Evolutionary conservation across 2,797 vertebrate genomes (phyloP).

Genomic region (Vespertilio murinus): DNA sequence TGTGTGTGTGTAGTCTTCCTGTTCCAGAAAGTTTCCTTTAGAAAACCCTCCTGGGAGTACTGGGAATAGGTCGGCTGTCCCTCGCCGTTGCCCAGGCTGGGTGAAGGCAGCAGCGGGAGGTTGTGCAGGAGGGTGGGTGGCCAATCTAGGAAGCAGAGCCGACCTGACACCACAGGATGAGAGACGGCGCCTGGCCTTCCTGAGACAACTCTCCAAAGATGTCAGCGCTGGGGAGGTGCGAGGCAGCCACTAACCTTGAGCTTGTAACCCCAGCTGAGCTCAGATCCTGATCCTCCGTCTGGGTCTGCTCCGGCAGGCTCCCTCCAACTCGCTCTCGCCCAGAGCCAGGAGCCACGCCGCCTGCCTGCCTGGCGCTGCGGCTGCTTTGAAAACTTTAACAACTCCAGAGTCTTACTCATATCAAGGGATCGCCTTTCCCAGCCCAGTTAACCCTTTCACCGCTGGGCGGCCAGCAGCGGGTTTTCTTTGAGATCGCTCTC

Average conservation of each 20-base stretch:
- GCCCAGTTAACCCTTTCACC: slow-evolving; percentile 79
- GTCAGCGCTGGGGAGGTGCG: not conserved
- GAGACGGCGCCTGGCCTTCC: not conserved
- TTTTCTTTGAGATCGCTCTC: not conserved
- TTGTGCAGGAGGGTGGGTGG: not conserved
- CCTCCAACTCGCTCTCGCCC: not conserved
- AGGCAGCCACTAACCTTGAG: slow-evolving; percentile 75
- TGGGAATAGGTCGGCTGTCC: not conserved
- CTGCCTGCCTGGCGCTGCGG: not conserved
- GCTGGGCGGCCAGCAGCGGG: not conserved
- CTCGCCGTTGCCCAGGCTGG: not conserved
- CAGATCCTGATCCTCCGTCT: not conserved
- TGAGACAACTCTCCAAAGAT: not conserved
- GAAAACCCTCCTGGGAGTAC: not conserved
- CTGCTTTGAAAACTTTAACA: slow-evolving; percentile 76
- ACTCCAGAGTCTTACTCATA: slow-evolving; percentile 64
- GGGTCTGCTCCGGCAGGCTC: not conserved
- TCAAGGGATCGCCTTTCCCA: slow-evolving; percentile 73
- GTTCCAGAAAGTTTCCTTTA: slow-evolving; percentile 28
- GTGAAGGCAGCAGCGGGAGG: fast-evolving
- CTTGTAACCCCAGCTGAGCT: slow-evolving; percentile 8
- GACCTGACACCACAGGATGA: not conserved
- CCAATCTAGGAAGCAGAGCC: not conserved
- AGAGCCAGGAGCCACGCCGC: not conserved
- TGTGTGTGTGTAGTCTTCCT: not conserved